A percentile compares a stretch with the other conserved stretches of the same genome.
Evolutionary conservation across 2,797 vertebrate species (phyloP).

Genomic region (Eidolon dupreanum): DNA sequence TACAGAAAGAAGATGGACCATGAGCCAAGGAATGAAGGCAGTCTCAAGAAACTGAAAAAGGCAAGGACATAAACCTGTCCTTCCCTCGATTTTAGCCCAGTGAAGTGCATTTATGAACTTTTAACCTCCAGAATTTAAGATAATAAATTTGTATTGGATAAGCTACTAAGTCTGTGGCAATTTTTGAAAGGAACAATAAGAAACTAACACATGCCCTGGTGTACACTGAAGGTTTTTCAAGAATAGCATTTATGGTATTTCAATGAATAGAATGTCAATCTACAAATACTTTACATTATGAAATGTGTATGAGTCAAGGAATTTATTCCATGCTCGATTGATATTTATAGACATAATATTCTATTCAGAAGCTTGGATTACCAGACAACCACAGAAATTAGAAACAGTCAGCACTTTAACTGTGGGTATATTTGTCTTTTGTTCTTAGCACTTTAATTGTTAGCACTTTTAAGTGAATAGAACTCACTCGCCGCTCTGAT

Average conservation of each 20-base stretch:
- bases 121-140: neutral
- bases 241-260: neutral
- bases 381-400: neutral
- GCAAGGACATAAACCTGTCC: neutral
- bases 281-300: neutral
- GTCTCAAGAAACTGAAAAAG: neutral
- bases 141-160: neutral
- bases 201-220: neutral
- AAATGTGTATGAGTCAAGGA: neutral
- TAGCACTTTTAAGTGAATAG: neutral
- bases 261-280: neutral
- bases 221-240: neutral
- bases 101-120: neutral
- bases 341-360: neutral
- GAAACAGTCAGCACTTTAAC: neutral
- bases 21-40: neutral
- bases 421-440: neutral
- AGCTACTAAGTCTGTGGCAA: neutral
- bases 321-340: neutral
- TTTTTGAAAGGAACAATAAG: neutral
- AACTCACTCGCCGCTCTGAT: neutral
- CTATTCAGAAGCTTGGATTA: neutral
- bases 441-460: neutral
- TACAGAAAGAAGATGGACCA: accelerated
- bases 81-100: neutral